Conservation (phyloP, 2,113 vertebrate species). For the Seriola dumerili region DNA sequence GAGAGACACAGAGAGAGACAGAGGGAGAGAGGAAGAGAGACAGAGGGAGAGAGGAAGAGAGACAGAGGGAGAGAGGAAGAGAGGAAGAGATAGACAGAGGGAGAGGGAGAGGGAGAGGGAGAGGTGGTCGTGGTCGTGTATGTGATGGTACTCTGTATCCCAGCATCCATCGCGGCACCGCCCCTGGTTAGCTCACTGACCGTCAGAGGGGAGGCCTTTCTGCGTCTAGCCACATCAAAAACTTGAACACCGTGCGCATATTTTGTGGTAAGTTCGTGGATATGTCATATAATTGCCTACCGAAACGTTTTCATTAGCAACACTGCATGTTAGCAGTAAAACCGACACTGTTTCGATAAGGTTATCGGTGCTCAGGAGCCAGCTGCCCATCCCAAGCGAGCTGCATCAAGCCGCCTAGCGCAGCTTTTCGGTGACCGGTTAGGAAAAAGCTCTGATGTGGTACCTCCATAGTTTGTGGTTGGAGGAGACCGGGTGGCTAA, state of each 20-base stretch:
- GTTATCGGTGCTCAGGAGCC: not conserved
- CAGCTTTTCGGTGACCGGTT: conserved; percentile 15
- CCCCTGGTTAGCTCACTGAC: conserved; percentile 28
- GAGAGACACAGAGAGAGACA: too few relatives aligned
- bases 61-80: too few relatives aligned
- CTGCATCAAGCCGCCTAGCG: conserved; percentile 1
- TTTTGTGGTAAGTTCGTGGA: conserved; percentile 48
- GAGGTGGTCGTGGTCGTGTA: too few relatives aligned
- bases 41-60: too few relatives aligned
- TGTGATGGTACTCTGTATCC: conserved; percentile 47
- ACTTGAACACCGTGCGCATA: conserved; percentile 27
- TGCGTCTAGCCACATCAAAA: not conserved
- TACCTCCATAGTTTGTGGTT: not conserved
- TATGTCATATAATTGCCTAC: rapidly evolving
- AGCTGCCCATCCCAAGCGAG: conserved; percentile 21
- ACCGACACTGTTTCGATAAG: rapidly evolving
- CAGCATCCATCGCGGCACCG: conserved; percentile 51
- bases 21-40: too few relatives aligned
- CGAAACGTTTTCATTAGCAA: not conserved
- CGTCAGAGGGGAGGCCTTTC: conserved; percentile 55
- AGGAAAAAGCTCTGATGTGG: conserved; percentile 5
- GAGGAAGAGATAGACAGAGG: too few relatives aligned
- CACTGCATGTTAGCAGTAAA: not conserved
- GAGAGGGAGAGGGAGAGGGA: too few relatives aligned
- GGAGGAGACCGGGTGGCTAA: not conserved